Evolutionary conservation across 2,113 vertebrate genomes (phyloP).

Genomic region (Cisticola juncidis): DNA sequence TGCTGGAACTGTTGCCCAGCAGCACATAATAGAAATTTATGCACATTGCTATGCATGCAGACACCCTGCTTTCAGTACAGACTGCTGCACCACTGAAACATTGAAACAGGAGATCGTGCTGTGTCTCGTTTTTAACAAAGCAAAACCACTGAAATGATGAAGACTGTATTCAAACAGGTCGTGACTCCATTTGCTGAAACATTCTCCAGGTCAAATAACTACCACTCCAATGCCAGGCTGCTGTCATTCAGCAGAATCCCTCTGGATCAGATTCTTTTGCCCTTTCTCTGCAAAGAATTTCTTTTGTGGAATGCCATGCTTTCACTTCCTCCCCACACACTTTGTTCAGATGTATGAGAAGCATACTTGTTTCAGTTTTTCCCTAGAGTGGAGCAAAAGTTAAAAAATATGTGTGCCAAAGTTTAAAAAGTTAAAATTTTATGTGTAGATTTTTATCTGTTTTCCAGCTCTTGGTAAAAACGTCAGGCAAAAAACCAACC

Average conservation of each 20-base stretch:
- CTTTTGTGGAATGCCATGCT: background rate
- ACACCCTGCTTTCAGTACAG: background rate
- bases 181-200: background rate
- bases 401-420: background rate
- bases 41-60: background rate
- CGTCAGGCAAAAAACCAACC: background rate
- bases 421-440: background rate
- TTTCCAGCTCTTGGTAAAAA: background rate
- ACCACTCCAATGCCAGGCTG: background rate
- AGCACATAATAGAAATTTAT: background rate
- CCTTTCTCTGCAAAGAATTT: background rate
- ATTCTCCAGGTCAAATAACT: background rate
- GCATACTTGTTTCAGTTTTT: background rate
- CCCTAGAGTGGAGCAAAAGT: background rate
- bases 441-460: background rate
- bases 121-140: background rate
- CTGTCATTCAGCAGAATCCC: background rate
- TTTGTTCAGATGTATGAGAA: background rate
- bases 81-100: background rate
- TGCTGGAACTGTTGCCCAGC: slow-evolving; percentile 57
- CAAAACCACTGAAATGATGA: background rate
- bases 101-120: background rate
- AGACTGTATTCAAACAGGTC: background rate
- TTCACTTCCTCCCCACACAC: background rate
- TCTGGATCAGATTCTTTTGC: background rate